Conservation (phyloP, 2,113 vertebrate species). For the Raja brachyura region DNA sequence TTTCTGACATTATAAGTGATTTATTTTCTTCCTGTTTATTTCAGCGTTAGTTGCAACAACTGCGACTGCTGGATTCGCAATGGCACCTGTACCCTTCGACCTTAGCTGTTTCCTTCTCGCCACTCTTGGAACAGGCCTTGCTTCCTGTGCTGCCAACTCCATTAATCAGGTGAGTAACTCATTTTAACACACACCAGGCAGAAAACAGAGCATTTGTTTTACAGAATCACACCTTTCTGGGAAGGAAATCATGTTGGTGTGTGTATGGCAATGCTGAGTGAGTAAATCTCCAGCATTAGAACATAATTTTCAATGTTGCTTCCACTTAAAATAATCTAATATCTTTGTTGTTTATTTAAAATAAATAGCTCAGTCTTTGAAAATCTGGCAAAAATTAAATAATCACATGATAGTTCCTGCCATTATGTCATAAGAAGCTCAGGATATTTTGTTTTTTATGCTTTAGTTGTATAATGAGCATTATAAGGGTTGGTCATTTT, state of each 20-base stretch:
- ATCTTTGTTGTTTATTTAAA: background rate
- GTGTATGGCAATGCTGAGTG: background rate
- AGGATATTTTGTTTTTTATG: background rate
- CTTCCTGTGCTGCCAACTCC: constrained; percentile 85
- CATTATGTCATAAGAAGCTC: background rate
- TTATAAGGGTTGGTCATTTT: background rate
- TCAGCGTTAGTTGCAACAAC: constrained; percentile 86
- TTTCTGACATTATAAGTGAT: background rate
- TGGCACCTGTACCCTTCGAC: constrained; percentile 88
- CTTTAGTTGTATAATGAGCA: background rate
- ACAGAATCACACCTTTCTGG: background rate
- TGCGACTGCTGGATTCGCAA: constrained; percentile 77
- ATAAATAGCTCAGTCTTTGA: background rate
- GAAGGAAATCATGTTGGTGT: background rate
- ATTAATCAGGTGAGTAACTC: constrained; percentile 85
- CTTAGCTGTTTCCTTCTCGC: constrained; percentile 69
- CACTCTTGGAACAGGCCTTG: constrained; percentile 77
- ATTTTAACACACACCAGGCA: background rate
- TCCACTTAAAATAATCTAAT: background rate
- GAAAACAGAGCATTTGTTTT: background rate
- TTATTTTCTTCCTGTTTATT: constrained; percentile 42
- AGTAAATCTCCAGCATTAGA: background rate
- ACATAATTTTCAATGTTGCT: background rate
- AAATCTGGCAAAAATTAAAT: constrained; percentile 6
- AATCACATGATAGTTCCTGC: background rate